phyloP scores from a whole-genome alignment of 2,113 vertebrate genomes.

The Ciconia stormi region DNA sequence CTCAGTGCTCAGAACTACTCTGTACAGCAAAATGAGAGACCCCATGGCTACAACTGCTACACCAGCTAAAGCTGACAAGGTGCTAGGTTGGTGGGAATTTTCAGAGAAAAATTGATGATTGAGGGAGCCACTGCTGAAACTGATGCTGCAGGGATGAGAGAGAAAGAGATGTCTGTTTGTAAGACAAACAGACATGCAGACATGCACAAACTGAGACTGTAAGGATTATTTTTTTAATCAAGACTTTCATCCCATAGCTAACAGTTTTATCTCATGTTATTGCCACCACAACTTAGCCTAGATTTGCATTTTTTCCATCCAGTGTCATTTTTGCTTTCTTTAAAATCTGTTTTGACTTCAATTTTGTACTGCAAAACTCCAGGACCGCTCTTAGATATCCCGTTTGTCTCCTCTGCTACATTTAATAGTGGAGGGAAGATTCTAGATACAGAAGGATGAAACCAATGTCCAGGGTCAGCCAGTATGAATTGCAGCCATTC shows the following conservation, averaged over 20 bases:
- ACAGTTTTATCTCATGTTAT: background rate
- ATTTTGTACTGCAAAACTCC: background rate
- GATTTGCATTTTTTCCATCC: background rate
- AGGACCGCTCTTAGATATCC: background rate
- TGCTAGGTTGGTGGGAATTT: background rate
- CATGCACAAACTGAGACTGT: background rate
- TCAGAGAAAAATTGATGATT: background rate
- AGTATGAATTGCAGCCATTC: background rate
- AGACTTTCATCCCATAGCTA: background rate
- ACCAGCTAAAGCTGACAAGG: background rate
- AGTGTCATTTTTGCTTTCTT: background rate
- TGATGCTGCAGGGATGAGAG: background rate
- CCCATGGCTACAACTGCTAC: background rate
- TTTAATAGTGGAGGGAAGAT: background rate
- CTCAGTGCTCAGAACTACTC: background rate
- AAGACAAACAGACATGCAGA: background rate
- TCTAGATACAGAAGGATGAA: background rate
- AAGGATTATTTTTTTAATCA: background rate
- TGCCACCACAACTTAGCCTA: background rate
- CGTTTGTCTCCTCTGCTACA: background rate
- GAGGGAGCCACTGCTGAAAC: background rate
- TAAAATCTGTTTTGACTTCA: background rate
- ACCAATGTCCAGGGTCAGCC: background rate
- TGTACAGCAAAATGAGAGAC: background rate
- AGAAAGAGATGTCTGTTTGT: background rate